Evolutionary conservation across 1,140 invertebrate genomes (phyloP).

Genomic region (Platyscapa corneri): DNA sequence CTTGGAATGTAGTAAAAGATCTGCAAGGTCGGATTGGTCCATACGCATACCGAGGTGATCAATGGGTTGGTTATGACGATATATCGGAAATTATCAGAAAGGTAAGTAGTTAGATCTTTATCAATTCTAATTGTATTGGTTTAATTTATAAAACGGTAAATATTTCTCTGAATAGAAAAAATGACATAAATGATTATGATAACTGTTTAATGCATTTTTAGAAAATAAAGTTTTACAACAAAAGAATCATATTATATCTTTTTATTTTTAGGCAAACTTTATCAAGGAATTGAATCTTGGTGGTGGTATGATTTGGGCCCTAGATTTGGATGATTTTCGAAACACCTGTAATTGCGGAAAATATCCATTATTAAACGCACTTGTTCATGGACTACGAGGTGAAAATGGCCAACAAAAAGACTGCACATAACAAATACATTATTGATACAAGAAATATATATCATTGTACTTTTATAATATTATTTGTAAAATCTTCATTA

Average conservation of each 20-base stretch:
- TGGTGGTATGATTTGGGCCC: constrained; percentile 87
- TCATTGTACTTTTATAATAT: not conserved
- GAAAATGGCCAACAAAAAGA: constrained; percentile 28
- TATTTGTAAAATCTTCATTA: not conserved
- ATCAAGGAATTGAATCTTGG: constrained; percentile 78
- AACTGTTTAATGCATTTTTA: too few relatives aligned
- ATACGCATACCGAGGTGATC: constrained; percentile 81
- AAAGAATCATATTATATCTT: too few relatives aligned
- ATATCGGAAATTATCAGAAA: constrained; percentile 78
- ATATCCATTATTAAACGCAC: constrained; percentile 75
- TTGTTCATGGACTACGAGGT: constrained; percentile 67
- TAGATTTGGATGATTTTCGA: constrained; percentile 86
- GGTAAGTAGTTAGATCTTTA: constrained; percentile 50
- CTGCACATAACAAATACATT: constrained; percentile 43
- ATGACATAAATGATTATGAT: too few relatives aligned
- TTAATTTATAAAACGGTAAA: too few relatives aligned
- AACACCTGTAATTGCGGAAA: constrained; percentile 79
- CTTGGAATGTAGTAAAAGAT: constrained; percentile 81
- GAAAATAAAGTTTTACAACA: too few relatives aligned
- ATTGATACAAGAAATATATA: not conserved
- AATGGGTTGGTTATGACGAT: constrained; percentile 90
- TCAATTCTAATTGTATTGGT: too few relatives aligned
- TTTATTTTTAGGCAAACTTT: constrained; percentile 67
- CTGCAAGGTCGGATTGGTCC: constrained; percentile 81
- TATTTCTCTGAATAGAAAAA: not conserved